A percentile compares a stretch with the other conserved stretches of the same genome.
Conservation (phyloP, 2,113 vertebrate genomes). For the Paramormyrops kingsleyae region DNA sequence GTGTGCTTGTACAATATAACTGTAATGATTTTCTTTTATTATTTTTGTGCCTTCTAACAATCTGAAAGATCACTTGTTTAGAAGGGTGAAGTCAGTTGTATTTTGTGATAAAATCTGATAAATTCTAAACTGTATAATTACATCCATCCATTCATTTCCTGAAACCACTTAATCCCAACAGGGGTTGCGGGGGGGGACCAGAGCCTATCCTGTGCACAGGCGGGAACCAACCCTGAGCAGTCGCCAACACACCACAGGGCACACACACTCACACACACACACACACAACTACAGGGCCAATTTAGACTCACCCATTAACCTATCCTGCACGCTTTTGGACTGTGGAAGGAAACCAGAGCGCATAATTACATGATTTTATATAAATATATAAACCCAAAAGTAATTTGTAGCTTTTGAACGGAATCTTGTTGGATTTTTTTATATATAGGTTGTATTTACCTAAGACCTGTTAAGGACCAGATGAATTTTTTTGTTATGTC, state of each 20-base stretch:
- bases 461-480: too few species aligned
- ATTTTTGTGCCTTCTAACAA: neutral
- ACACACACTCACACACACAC: too few species aligned
- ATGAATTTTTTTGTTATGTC: too few species aligned
- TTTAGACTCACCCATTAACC: too few species aligned
- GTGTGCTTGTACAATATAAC: neutral
- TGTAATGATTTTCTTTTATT: neutral
- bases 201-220: too few species aligned
- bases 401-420: neutral
- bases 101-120: neutral
- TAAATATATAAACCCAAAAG: neutral
- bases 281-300: too few species aligned
- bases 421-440: neutral
- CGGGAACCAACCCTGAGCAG: too few species aligned
- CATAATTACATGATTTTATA: neutral
- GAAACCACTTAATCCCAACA: too few species aligned
- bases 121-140: neutral
- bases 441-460: neutral
- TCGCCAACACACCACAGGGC: too few species aligned
- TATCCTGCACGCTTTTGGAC: too few species aligned
- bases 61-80: neutral
- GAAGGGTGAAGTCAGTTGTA: neutral
- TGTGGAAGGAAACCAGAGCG: too few species aligned
- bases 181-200: too few species aligned
- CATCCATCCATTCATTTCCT: neutral